Percentiles rank a stretch among this genome's conserved stretches.
Conservation (phyloP, 2,888 invertebrate genomes). For the Ephialtes manifestator region DNA sequence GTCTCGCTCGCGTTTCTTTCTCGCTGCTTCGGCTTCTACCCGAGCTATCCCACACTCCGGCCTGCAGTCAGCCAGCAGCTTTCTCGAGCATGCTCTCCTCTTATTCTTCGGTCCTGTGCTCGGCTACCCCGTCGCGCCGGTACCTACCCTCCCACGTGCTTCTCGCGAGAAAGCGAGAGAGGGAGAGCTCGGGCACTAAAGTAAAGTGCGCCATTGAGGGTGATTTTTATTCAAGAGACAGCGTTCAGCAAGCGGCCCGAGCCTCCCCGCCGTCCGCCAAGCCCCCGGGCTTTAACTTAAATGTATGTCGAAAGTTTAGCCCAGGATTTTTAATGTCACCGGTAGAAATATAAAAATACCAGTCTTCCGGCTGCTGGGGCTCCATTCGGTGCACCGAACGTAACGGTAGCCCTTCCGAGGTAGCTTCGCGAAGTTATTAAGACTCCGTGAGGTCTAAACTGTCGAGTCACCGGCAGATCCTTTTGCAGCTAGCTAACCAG, state of each 20-base stretch:
- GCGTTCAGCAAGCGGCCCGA: constrained; percentile 77
- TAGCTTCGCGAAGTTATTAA: constrained; percentile 78
- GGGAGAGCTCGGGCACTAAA: constrained; percentile 76
- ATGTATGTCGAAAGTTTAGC: constrained; percentile 84
- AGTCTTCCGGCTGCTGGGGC: constrained; percentile 37
- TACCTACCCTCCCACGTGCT: constrained; percentile 73
- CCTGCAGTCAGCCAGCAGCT: constrained; percentile 25
- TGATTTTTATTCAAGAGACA: constrained; percentile 85
- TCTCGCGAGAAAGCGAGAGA: constrained; percentile 23
- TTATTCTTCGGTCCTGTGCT: constrained; percentile 66
- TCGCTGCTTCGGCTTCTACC: constrained; percentile 29
- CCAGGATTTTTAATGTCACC: constrained; percentile 83
- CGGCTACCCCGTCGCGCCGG: constrained; percentile 43
- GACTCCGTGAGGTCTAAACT: constrained; percentile 78
- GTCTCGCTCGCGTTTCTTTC: constrained; percentile 43
- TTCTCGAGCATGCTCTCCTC: constrained; percentile 66
- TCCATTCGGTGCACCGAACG: constrained; percentile 3
- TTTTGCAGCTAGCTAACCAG: constrained; percentile 1
- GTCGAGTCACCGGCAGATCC: constrained; percentile 66
- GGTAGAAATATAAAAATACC: constrained; percentile 82
- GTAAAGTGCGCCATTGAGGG: constrained; percentile 84
- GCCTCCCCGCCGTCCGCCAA: constrained; percentile 58
- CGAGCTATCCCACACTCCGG: constrained; percentile 11
- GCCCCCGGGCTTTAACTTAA: constrained; percentile 82
- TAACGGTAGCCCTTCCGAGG: neutral